Evolutionary conservation across 2,797 vertebrate species (phyloP).

Genomic region (Myiothlypis coronata): DNA sequence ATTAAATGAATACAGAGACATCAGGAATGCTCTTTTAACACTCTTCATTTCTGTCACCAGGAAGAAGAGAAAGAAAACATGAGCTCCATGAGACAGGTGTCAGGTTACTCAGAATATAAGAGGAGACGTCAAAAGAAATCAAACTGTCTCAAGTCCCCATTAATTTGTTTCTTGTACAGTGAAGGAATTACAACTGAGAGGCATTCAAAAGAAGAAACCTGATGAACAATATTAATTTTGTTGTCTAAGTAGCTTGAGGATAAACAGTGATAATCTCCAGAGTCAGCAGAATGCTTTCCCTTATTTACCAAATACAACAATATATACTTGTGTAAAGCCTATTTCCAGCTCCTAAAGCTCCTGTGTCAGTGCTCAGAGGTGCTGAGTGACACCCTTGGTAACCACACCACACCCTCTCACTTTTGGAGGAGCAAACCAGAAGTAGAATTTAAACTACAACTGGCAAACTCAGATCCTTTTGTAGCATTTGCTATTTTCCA

Average conservation of each 20-base stretch:
- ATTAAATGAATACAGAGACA: neutral
- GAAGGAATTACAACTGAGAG: neutral
- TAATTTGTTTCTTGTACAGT: constrained; percentile 7
- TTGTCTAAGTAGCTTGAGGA: constrained; percentile 5
- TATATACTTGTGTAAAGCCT: neutral
- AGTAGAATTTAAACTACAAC: neutral
- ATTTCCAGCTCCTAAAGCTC: neutral
- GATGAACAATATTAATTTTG: constrained; percentile 14
- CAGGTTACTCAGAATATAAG: neutral
- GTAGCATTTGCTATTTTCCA: neutral
- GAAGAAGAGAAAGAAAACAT: neutral
- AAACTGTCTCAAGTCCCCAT: neutral
- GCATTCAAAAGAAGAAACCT: neutral
- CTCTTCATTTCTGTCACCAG: neutral
- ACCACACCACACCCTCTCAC: neutral
- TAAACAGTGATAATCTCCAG: neutral
- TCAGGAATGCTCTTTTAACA: neutral
- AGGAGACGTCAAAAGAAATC: constrained; percentile 9
- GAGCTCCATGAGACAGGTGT: neutral
- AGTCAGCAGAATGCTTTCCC: neutral
- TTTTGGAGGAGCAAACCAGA: neutral
- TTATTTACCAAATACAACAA: constrained; percentile 4
- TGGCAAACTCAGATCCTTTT: neutral
- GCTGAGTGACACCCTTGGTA: neutral
- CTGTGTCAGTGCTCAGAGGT: neutral